These are phyloP conservation scores for Penaeus japonicus DNA, from an alignment of 1,140 invertebrate species.

Conservation along the genomic window DNA sequence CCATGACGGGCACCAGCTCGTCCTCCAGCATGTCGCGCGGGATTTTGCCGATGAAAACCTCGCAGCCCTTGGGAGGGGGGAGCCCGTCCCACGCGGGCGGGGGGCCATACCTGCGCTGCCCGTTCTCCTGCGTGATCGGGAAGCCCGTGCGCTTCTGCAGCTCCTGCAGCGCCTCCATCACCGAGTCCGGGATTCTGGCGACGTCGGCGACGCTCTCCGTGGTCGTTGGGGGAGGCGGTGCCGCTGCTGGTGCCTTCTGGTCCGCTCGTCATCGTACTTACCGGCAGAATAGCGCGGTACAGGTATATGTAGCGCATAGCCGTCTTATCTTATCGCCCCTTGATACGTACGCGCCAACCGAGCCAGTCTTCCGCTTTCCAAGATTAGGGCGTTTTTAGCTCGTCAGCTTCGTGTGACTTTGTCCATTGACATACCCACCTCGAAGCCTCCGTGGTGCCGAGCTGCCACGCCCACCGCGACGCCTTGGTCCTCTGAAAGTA, in stretches of 20 bases:
- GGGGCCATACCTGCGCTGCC: conserved; percentile 72
- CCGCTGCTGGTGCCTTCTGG: neutral
- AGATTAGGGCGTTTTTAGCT: neutral
- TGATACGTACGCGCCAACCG: neutral
- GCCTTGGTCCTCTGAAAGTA: too few relatives aligned
- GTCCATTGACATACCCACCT: too few relatives aligned
- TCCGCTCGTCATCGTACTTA: conserved; percentile 33
- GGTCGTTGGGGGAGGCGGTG: neutral
- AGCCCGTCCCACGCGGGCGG: conserved; percentile 66
- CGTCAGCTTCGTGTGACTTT: neutral
- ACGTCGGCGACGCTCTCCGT: neutral
- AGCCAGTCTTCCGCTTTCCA: neutral
- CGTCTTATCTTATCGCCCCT: conserved; percentile 15
- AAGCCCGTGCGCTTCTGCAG: conserved; percentile 67
- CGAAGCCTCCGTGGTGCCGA: too few relatives aligned
- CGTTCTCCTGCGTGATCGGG: conserved; percentile 74
- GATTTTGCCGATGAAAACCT: conserved; percentile 85
- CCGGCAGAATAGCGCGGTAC: neutral
- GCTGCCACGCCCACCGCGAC: too few relatives aligned
- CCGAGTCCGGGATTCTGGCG: neutral
- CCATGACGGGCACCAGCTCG: conserved; percentile 81
- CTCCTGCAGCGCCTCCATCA: conserved; percentile 27
- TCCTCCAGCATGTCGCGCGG: conserved; percentile 82
- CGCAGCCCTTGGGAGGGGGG: conserved; percentile 70
- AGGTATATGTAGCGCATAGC: neutral